Percentiles rank a stretch among this genome's conserved stretches.
Evolutionary conservation across 1,140 invertebrate genomes (phyloP).

Genomic region (Argopecten irradians): DNA sequence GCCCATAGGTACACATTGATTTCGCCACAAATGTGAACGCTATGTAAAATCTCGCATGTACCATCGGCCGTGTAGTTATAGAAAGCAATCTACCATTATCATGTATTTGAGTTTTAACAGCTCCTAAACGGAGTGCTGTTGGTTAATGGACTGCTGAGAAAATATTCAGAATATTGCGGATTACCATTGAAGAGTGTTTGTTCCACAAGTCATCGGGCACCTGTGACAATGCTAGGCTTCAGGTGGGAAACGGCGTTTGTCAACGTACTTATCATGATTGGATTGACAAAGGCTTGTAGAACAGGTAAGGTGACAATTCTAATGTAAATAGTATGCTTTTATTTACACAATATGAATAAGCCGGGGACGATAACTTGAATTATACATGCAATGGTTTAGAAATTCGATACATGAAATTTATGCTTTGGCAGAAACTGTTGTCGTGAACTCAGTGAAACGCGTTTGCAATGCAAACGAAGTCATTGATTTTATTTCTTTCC

Average conservation of each 20-base stretch:
- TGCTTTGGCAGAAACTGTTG: no score
- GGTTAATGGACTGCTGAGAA: not conserved
- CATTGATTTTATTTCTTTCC: not conserved
- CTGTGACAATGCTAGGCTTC: not conserved
- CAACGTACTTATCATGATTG: not conserved
- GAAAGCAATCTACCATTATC: not conserved
- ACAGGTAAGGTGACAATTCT: not conserved
- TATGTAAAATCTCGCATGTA: not conserved
- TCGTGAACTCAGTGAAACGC: not conserved
- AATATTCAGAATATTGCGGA: not conserved
- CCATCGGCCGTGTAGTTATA: not conserved
- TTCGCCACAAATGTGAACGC: slow-evolving; percentile 20
- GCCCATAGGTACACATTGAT: slow-evolving; percentile 20
- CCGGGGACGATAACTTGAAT: not conserved
- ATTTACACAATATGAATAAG: no score
- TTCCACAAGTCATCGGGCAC: not conserved
- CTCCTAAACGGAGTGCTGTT: not conserved
- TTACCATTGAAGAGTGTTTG: not conserved
- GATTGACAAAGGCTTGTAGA: not conserved
- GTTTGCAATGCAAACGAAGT: not conserved
- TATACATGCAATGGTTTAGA: not conserved
- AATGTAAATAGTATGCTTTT: not conserved
- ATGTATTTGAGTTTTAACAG: not conserved
- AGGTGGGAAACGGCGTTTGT: not conserved
- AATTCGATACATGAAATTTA: not conserved